phyloP scores from a whole-genome alignment of 2,113 vertebrate genomes.

The Hyperopisus bebe region DNA sequence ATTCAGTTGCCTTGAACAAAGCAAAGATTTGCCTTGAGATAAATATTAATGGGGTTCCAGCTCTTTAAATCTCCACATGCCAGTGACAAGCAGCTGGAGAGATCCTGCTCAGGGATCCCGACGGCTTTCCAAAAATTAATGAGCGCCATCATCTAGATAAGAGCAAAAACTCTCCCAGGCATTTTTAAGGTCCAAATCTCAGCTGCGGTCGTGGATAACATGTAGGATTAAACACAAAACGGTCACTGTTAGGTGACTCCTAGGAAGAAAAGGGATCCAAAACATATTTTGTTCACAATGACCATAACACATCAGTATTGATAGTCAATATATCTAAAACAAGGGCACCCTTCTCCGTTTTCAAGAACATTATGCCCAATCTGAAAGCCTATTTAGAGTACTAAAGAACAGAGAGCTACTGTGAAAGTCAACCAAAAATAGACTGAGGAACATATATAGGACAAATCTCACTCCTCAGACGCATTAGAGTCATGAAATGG shows the following conservation, averaged over 20 bases:
- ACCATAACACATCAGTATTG: background rate
- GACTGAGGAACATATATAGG: slow-evolving; percentile 34
- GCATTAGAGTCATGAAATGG: slow-evolving; percentile 29
- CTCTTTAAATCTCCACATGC: background rate
- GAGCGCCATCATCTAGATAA: slow-evolving; percentile 16
- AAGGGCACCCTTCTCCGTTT: background rate
- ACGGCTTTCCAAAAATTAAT: background rate
- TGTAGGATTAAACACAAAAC: background rate
- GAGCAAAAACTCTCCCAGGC: too few relatives aligned
- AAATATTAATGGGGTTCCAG: slow-evolving; percentile 55
- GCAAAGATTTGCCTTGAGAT: slow-evolving; percentile 55
- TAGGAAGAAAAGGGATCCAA: background rate
- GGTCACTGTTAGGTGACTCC: background rate
- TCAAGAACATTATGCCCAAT: background rate
- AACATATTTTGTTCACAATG: background rate
- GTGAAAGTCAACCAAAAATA: background rate
- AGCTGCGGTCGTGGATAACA: background rate
- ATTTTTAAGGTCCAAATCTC: background rate
- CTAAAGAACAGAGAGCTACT: background rate
- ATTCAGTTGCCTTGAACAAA: slow-evolving; percentile 61
- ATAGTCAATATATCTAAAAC: background rate
- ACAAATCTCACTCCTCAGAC: slow-evolving; percentile 18
- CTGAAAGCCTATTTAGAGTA: background rate
- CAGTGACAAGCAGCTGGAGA: background rate
- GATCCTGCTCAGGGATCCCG: background rate